Conservation (phyloP, 2,888 invertebrate species). For the Tipula vernalis region DNA sequence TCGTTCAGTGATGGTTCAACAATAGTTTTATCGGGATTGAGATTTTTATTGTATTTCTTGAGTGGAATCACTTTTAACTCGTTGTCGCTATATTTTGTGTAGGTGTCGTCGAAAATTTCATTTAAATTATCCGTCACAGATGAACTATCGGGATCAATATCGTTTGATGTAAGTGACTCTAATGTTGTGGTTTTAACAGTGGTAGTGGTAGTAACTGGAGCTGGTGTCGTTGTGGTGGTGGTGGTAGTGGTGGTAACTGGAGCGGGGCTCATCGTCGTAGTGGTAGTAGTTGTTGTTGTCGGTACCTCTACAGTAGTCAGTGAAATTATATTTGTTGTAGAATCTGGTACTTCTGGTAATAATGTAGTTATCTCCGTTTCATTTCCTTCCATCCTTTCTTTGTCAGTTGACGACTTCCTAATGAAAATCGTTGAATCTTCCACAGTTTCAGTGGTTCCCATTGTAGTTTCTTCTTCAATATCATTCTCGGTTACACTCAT, state of each 20-base stretch:
- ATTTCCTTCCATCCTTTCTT: neutral
- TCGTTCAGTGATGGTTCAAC: constrained; percentile 5
- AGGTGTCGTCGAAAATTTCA: constrained; percentile 13
- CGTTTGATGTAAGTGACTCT: neutral
- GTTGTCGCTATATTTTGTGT: constrained; percentile 12
- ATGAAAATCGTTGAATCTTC: neutral
- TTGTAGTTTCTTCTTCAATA: constrained; percentile 6
- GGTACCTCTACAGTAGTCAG: neutral
- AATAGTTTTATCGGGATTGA: neutral
- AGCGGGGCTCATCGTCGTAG: neutral
- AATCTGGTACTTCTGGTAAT: neutral
- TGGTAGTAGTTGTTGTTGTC: neutral
- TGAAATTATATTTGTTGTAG: neutral
- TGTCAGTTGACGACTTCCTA: neutral
- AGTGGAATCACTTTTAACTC: constrained; percentile 19
- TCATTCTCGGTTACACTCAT: neutral
- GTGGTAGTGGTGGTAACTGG: neutral
- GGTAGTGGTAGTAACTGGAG: neutral
- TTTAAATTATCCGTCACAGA: constrained; percentile 11
- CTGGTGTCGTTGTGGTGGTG: neutral
- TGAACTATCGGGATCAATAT: neutral
- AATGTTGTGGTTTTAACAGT: neutral
- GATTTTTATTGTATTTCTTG: constrained; percentile 11
- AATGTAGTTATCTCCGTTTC: neutral
- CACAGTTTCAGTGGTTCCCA: neutral